phyloP scores from a whole-genome alignment of 2,797 vertebrate species.

The Geotrypetes seraphini region DNA sequence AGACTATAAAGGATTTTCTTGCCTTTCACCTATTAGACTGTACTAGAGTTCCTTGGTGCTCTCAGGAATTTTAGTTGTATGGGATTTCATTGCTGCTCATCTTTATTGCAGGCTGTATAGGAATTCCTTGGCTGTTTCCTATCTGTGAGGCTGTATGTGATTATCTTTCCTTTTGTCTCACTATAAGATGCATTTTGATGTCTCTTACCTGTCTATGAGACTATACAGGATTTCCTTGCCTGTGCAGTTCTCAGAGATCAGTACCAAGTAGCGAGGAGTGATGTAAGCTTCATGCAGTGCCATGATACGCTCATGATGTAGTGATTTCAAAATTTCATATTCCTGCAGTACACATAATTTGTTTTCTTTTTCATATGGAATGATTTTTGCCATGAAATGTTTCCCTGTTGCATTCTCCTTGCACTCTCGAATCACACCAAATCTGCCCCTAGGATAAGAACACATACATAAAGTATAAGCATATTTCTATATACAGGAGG shows the following conservation, averaged over 20 bases:
- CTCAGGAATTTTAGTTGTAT: too few species aligned
- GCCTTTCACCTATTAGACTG: too few species aligned
- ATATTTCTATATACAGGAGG: too few species aligned
- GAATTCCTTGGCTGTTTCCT: too few species aligned
- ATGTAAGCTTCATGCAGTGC: constrained; percentile 91
- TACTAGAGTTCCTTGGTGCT: too few species aligned
- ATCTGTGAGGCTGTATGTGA: too few species aligned
- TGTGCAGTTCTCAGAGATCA: constrained; percentile 85
- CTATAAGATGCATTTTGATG: too few species aligned
- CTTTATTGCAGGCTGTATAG: too few species aligned
- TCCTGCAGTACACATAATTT: constrained; percentile 84
- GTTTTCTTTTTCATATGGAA: constrained; percentile 79
- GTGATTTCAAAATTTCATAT: constrained; percentile 87
- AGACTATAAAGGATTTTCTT: too few species aligned
- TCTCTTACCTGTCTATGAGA: constrained; percentile 85
- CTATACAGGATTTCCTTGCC: constrained; percentile 91
- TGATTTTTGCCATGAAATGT: constrained; percentile 91
- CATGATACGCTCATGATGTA: constrained; percentile 90
- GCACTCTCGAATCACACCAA: constrained; percentile 88
- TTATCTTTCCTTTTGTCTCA: too few species aligned
- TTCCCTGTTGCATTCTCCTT: constrained; percentile 89
- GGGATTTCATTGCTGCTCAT: too few species aligned
- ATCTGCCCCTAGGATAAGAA: constrained; percentile 74
- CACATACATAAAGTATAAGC: too few species aligned
- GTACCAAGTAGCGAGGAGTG: constrained; percentile 92